Evolutionary conservation across 2,113 vertebrate genomes (phyloP).

Genomic region (Triplophysa dalaica): DNA sequence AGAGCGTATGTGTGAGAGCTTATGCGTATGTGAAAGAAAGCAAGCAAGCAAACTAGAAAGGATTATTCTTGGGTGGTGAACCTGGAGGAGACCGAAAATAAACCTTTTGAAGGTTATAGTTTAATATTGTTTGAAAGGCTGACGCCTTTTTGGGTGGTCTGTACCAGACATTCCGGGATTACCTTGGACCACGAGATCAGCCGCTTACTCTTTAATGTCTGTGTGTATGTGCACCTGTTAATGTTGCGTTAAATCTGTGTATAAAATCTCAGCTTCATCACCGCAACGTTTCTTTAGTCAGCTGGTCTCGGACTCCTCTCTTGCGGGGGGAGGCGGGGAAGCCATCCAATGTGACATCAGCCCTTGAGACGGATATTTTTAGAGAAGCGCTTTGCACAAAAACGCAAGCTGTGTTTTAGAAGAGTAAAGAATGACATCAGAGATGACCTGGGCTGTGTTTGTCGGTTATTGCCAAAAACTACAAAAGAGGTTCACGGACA

Average conservation of each 20-base stretch:
- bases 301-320: slow-evolving; percentile 1
- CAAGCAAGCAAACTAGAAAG: neutral
- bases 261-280: slow-evolving; percentile 16
- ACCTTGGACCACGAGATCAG: slow-evolving; percentile 15
- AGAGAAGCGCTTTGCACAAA: slow-evolving; percentile 44
- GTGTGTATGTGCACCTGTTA: slow-evolving; percentile 36
- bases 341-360: slow-evolving; percentile 27
- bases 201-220: slow-evolving; percentile 1
- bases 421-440: slow-evolving; percentile 45
- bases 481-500: neutral
- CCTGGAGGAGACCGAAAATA: neutral
- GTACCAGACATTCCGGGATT: slow-evolving; percentile 36
- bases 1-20: slow-evolving; percentile 13
- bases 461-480: slow-evolving; percentile 2
- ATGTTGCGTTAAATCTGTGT: slow-evolving; percentile 31
- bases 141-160: slow-evolving; percentile 11
- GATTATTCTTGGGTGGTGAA: slow-evolving; percentile 9
- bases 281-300: slow-evolving; percentile 33
- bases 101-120: neutral
- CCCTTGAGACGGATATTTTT: slow-evolving; percentile 23
- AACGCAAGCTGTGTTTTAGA: slow-evolving; percentile 17
- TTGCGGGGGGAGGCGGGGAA: slow-evolving; percentile 1
- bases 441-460: slow-evolving; percentile 20
- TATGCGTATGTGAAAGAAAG: slow-evolving; percentile 24
- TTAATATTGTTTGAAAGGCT: neutral